Conservation (phyloP, 2,113 vertebrate genomes). For the Nasalis larvatus region DNA sequence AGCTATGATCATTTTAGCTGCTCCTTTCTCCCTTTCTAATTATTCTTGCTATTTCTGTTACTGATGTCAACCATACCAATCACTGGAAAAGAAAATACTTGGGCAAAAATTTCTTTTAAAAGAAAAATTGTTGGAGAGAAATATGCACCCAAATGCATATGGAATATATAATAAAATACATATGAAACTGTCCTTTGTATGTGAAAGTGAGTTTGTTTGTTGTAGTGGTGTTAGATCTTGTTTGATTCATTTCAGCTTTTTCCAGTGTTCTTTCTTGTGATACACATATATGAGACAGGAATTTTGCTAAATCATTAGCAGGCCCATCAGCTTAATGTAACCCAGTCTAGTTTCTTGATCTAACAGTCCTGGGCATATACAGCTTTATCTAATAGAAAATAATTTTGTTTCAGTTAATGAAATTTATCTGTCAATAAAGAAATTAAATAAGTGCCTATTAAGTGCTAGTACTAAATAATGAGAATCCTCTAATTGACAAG, state of each 20-base stretch:
- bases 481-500: background rate
- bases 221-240: background rate
- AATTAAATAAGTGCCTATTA: background rate
- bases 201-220: background rate
- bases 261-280: background rate
- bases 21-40: background rate
- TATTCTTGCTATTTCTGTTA: background rate
- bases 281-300: background rate
- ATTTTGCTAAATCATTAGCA: background rate
- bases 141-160: background rate
- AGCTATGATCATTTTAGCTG: background rate
- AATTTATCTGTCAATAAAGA: background rate
- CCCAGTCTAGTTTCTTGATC: background rate
- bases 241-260: background rate
- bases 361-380: background rate
- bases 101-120: background rate
- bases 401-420: slow-evolving; percentile 25
- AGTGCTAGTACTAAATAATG: background rate
- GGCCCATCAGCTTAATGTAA: background rate
- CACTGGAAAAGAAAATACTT: background rate
- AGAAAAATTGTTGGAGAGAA: background rate
- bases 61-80: background rate
- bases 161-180: background rate
- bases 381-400: slow-evolving; percentile 28
- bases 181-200: background rate